Conservation (phyloP, 2,888 invertebrate genomes). For the Ennomos quercinarius region DNA sequence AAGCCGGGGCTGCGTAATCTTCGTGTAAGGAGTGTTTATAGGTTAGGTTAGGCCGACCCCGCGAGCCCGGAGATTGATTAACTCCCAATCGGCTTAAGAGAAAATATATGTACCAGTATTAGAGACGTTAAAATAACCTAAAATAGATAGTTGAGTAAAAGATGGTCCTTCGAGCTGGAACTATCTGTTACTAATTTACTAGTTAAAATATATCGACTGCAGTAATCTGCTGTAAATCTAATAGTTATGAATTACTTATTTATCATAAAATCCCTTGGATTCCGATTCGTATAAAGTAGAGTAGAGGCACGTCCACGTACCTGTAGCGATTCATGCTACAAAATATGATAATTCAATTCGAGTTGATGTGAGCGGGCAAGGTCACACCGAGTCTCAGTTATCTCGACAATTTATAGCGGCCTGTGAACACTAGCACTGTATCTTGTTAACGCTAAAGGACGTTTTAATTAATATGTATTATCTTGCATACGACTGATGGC, state of each 20-base stretch:
- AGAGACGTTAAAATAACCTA: too few relatives aligned
- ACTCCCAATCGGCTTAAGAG: slow-evolving; percentile 23
- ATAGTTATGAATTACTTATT: slow-evolving; percentile 14
- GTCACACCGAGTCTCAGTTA: slow-evolving; percentile 23
- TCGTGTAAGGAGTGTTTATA: slow-evolving; percentile 28
- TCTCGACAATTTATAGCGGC: slow-evolving; percentile 32
- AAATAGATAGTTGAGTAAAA: too few relatives aligned
- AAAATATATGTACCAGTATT: slow-evolving; percentile 22
- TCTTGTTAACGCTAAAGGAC: slow-evolving; percentile 18
- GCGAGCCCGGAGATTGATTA: slow-evolving; percentile 35
- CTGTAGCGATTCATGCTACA: slow-evolving; percentile 19
- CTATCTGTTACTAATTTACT: too few relatives aligned
- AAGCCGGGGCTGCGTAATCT: slow-evolving; percentile 28
- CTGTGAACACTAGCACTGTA: slow-evolving; percentile 26
- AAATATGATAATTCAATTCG: slow-evolving; percentile 33
- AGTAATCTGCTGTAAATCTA: slow-evolving; percentile 6
- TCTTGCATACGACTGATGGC: slow-evolving; percentile 9
- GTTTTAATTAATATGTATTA: slow-evolving; percentile 17
- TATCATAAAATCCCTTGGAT: slow-evolving; percentile 7
- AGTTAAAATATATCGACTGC: neutral
- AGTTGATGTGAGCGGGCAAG: slow-evolving; percentile 37
- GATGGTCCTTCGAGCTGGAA: too few relatives aligned
- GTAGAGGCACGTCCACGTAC: neutral
- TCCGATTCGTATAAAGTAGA: slow-evolving; percentile 4
- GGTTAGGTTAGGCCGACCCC: slow-evolving; percentile 18